Evolutionary conservation across 2,888 invertebrate species (phyloP).

Genomic region (Apamea crenata): DNA sequence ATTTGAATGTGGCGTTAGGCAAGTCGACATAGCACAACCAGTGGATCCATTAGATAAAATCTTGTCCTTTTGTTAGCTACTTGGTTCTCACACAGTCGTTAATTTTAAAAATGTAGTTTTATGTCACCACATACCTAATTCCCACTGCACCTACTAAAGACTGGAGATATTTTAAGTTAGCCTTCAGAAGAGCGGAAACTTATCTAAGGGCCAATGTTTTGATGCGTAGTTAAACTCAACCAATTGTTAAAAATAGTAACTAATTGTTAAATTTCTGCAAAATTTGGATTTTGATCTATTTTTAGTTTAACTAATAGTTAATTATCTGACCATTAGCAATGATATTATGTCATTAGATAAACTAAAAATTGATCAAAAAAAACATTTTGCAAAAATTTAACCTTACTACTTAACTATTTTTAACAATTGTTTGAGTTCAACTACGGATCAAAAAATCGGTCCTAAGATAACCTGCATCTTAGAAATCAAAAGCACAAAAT

Average conservation of each 20-base stretch:
- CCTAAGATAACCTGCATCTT: neutral
- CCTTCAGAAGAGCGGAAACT: neutral
- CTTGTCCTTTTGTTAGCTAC: neutral
- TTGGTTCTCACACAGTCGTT: neutral
- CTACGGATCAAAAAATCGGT: too few relatives aligned
- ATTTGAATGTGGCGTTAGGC: slow-evolving; percentile 2
- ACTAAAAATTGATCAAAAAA: too few relatives aligned
- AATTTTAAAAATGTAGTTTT: neutral
- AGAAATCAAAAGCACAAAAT: neutral
- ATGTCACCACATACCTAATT: neutral
- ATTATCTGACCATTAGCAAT: too few relatives aligned
- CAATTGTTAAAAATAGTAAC: too few relatives aligned
- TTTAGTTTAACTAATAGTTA: too few relatives aligned
- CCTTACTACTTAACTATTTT: too few relatives aligned
- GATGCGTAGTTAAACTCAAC: too few relatives aligned
- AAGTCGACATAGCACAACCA: neutral
- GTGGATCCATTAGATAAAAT: neutral
- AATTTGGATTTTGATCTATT: too few relatives aligned
- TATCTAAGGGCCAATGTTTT: neutral
- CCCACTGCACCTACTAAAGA: slow-evolving; percentile 18
- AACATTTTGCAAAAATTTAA: too few relatives aligned
- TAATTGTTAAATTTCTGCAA: too few relatives aligned
- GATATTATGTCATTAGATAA: too few relatives aligned
- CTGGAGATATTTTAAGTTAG: neutral
- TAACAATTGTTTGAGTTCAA: too few relatives aligned